A percentile compares a stretch with the other conserved stretches of the same genome.
Conservation (phyloP, 2,888 invertebrate genomes). For the Drosophila bunnanda region DNA sequence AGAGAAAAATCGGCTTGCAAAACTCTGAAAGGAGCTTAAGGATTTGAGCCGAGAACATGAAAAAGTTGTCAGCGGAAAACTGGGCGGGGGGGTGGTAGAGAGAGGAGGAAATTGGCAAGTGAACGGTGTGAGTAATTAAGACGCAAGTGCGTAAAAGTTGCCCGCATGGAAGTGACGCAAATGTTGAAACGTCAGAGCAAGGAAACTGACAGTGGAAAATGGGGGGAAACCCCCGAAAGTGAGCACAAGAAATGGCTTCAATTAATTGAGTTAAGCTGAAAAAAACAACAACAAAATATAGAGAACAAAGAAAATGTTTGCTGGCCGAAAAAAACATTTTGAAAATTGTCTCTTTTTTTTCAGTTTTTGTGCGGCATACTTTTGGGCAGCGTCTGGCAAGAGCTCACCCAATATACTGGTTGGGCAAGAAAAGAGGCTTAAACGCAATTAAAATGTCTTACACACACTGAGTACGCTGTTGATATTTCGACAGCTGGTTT, state of each 20-base stretch:
- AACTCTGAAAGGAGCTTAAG: slow-evolving; percentile 63
- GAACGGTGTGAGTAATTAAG: slow-evolving; percentile 66
- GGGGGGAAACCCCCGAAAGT: slow-evolving; percentile 3
- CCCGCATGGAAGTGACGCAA: slow-evolving; percentile 59
- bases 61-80: slow-evolving; percentile 11
- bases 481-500: slow-evolving; percentile 25
- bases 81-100: no score
- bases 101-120: slow-evolving; percentile 7
- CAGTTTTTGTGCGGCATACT: slow-evolving; percentile 40
- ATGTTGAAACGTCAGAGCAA: slow-evolving; percentile 17
- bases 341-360: neutral
- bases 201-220: neutral
- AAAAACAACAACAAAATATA: neutral
- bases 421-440: slow-evolving; percentile 20
- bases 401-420: slow-evolving; percentile 3
- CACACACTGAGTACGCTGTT: neutral
- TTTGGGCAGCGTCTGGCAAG: slow-evolving; percentile 38
- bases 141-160: slow-evolving; percentile 64
- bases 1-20: slow-evolving; percentile 10
- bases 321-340: slow-evolving; percentile 8
- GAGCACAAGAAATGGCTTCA: slow-evolving; percentile 54
- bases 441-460: slow-evolving; percentile 17
- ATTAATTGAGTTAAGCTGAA: slow-evolving; percentile 61
- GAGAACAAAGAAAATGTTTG: slow-evolving; percentile 15
- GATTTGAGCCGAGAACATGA: slow-evolving; percentile 56